A percentile compares a stretch with the other conserved stretches of the same genome.
Conservation (phyloP, 2,113 vertebrate genomes). For the Copsychus sechellarum region DNA sequence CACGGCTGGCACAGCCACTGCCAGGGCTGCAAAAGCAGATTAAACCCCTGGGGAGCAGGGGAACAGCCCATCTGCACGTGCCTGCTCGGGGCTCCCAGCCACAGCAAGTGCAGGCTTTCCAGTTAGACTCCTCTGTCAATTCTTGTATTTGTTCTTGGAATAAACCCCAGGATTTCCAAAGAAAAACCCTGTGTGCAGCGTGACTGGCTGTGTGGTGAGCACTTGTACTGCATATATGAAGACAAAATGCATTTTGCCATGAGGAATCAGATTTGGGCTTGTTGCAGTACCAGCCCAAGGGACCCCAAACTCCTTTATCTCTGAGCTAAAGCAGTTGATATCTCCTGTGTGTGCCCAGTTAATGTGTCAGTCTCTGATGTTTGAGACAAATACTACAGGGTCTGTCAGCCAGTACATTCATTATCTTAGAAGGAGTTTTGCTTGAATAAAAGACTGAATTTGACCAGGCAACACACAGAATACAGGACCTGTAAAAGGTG, state of each 20-base stretch:
- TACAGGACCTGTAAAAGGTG: background rate
- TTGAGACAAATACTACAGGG: background rate
- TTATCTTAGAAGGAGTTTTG: background rate
- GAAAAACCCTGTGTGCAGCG: background rate
- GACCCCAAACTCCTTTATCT: background rate
- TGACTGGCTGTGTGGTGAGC: rapidly evolving
- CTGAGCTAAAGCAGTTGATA: background rate
- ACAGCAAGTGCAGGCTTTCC: background rate
- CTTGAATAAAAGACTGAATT: background rate
- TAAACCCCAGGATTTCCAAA: background rate
- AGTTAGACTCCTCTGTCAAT: background rate
- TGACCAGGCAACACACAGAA: background rate
- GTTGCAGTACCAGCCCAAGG: background rate
- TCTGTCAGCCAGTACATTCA: background rate
- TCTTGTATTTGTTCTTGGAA: background rate
- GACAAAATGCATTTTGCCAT: background rate
- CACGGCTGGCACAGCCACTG: background rate
- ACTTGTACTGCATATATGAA: background rate
- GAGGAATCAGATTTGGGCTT: background rate
- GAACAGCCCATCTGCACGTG: rapidly evolving
- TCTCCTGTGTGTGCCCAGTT: background rate
- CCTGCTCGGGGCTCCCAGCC: background rate
- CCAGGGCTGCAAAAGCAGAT: background rate
- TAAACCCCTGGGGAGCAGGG: background rate
- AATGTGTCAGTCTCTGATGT: background rate